Conservation (phyloP, 2,113 vertebrate species). For the Pelvicachromis taeniatus region DNA sequence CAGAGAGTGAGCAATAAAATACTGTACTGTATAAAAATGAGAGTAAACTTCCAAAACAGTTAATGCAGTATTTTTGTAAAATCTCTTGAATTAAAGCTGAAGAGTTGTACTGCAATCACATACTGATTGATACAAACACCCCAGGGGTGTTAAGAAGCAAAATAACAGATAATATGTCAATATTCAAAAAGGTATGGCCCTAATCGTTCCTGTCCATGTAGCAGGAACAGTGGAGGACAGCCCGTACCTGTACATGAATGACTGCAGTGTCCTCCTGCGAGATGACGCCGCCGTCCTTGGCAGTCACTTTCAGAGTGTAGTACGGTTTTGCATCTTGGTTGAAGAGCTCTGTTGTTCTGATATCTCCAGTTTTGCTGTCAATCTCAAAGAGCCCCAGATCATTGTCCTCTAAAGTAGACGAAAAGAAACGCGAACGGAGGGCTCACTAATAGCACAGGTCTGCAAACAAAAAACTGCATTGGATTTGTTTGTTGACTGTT, state of each 20-base stretch:
- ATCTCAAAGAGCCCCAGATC: slow-evolving; percentile 78
- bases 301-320: slow-evolving; percentile 77
- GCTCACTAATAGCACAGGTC: neutral
- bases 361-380: slow-evolving; percentile 79
- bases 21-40: neutral
- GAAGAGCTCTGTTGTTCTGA: slow-evolving; percentile 76
- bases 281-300: slow-evolving; percentile 77
- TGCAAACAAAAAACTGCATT: neutral
- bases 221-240: neutral
- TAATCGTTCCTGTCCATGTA: neutral
- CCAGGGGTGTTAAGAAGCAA: too few relatives aligned
- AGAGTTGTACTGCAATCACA: neutral
- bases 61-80: neutral
- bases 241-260: slow-evolving; percentile 81
- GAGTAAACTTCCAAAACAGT: neutral
- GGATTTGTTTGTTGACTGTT: neutral
- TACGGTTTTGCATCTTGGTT: slow-evolving; percentile 46
- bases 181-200: neutral
- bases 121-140: too few relatives aligned
- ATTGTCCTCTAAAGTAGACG: slow-evolving; percentile 43
- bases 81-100: neutral
- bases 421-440: slow-evolving; percentile 1
- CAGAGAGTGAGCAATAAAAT: neutral
- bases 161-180: neutral
- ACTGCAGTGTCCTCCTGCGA: slow-evolving; percentile 73